These are phyloP conservation scores for Steromphala cineraria DNA, from an alignment of 2,888 invertebrate species.

Conservation along the genomic window DNA sequence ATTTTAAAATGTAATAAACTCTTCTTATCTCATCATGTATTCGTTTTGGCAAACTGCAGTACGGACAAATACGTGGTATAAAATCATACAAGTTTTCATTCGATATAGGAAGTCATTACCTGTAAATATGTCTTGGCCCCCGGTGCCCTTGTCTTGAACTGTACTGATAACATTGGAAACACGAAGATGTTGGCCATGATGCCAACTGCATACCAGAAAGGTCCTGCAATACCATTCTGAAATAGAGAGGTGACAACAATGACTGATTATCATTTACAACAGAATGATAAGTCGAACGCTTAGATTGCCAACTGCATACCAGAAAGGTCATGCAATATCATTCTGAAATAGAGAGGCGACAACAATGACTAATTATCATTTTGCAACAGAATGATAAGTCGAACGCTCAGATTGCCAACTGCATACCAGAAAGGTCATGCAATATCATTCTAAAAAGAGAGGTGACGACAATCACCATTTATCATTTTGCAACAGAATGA, in stretches of 20 bases:
- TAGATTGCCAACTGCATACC: slow-evolving; percentile 68
- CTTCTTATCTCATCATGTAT: too few relatives aligned
- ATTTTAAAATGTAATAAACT: too few relatives aligned
- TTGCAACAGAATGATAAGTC: too few relatives aligned
- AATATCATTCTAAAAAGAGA: slow-evolving; percentile 65
- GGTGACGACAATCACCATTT: background rate
- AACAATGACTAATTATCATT: background rate
- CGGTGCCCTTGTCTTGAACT: slow-evolving; percentile 69
- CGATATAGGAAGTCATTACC: slow-evolving; percentile 40
- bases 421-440: slow-evolving; percentile 73
- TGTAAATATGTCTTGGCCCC: slow-evolving; percentile 71
- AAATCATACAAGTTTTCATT: background rate
- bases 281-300: too few relatives aligned
- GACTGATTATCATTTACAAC: background rate
- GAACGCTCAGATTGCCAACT: slow-evolving; percentile 47
- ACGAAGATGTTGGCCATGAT: slow-evolving; percentile 71
- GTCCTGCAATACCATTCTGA: slow-evolving; percentile 72
- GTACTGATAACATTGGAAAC: slow-evolving; percentile 69
- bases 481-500: too few relatives aligned
- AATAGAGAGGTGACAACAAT: slow-evolving; percentile 21
- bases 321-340: slow-evolving; percentile 72
- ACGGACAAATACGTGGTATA: too few relatives aligned
- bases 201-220: slow-evolving; percentile 72
- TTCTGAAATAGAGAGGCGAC: slow-evolving; percentile 51
- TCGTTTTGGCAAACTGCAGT: too few relatives aligned